Evolutionary conservation across 2,113 vertebrate species (phyloP), one percentile per base, ranked within the genome.

Genomic region (Suricata suricatta): DNA sequence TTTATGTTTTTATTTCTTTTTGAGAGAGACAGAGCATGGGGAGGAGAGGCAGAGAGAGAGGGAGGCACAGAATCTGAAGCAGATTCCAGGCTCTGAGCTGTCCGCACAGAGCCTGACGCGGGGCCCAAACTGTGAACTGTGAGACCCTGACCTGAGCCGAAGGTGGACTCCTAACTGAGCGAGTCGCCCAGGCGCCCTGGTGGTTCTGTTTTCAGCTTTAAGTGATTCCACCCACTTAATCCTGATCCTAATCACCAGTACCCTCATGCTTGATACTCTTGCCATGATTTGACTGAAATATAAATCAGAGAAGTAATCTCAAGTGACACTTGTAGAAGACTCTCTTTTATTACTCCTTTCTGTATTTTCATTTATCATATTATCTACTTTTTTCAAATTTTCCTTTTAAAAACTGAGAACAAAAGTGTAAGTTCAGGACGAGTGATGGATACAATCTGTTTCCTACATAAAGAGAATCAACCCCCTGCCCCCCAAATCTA

Each of bases 391-490:
- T 69, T 76, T 68, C 7, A 88, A 57, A 50, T 38, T 89, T 93
- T 71, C 41, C 31, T 88, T 57, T 81, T 69, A 89, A 92, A 95
- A 88, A 29, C 3, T 68, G 69, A 94, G 72, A 89, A 90, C 25
- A 76, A 19, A 93, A 52, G 7, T n/a, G 1, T 57, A 74, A 74
- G 1, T 33, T 72, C 63, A 87, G 72, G 52, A 90, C 80, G 13
- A 81, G 23, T 76, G 16, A 82, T 95, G 27, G 23, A 93, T 44
- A 25, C n/a, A 92, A 74, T 86, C 23, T 97, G 44, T 63, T 77
- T 13, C 44, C 19, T 79, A n/a, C 15, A 71, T 77, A 88, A 76
- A 69, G 14, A 93, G 44, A 41, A 4, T 31, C 4, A 29, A 60
- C 50, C 21, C 54, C 50, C 8, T 60, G 0, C 14, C 7, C 31